Evolutionary conservation across 2,797 vertebrate genomes (phyloP), one percentile per base, ranked within the genome.

Genomic region (Dallia pectoralis): DNA sequence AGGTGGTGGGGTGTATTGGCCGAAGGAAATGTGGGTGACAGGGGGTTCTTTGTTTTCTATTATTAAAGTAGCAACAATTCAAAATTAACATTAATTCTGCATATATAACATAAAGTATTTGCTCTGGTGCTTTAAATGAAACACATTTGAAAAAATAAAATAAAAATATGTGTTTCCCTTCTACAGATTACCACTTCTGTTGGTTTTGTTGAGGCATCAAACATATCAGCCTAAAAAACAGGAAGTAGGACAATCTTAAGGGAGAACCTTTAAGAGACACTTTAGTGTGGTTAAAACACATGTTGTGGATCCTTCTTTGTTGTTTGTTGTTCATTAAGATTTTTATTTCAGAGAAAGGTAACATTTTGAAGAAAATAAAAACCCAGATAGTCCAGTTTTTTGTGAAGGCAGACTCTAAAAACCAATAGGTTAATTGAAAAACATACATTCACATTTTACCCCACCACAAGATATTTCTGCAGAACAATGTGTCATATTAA

Each of bases 401-500:
- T 19, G 19, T 19, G 16, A 51, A 27, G 3, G 25, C 53, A 56
- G 2, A 59, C 9, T 32, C 18, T 16, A 27, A 64, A 32, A 30
- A 6, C 15, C 30, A 64, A 32, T 16, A 19, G 29, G 15, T 64
- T 32, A 11, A 18, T 32, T 63, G 14, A 63, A 29, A 7, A 33
- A 30, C 30, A 64, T 30, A 64, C 30, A 19, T 32, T 4, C 32
- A 64, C 2, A 33, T 67, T 47, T 47, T 53, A 18, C 29, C 19
- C 18, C 16, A 5, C 22, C 19, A 16, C 27, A 69, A n/a, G 25
- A 29, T 19, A 69, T 18, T 44, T 27, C 18, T 3, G 18, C 16
- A n/a, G 29, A 69, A 69, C 67, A 51, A 48, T 51, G 27, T 74
- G 71, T 59, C n/a, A 56, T 47, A 44, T 67, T 47, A 44, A 44